A percentile compares a stretch with the other conserved stretches of the same genome.
These are phyloP conservation scores for Myotis pilosus DNA, from an alignment of 2,797 vertebrate genomes.

Conservation along the genomic window DNA sequence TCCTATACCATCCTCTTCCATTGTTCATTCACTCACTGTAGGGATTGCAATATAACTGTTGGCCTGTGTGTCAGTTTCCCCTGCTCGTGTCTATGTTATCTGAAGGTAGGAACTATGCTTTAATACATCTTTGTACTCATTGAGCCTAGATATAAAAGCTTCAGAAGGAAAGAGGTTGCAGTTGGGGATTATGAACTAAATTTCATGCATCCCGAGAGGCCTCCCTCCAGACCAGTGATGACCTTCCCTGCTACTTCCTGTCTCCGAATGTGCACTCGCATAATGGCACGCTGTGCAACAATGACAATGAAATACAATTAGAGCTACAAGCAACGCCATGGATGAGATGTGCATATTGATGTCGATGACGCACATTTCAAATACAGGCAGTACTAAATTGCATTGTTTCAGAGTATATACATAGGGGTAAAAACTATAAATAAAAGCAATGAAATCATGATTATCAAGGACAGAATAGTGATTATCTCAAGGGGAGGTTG, in stretches of 20 bases:
- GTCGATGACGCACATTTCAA: background rate
- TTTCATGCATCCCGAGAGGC: background rate
- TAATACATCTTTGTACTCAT: background rate
- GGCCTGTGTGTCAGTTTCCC: too few species aligned
- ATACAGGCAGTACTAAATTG: background rate
- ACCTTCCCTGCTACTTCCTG: background rate
- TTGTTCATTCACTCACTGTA: background rate
- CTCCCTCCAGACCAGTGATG: background rate
- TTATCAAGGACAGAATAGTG: background rate
- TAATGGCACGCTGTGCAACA: background rate
- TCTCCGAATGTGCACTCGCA: background rate
- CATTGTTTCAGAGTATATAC: background rate
- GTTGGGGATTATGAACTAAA: background rate
- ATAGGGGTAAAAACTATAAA: background rate
- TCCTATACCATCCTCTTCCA: background rate
- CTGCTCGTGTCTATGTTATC: background rate
- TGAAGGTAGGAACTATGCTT: background rate
- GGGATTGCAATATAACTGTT: background rate
- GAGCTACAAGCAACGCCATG: background rate
- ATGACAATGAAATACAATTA: background rate
- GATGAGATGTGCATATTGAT: background rate
- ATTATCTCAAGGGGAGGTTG: background rate
- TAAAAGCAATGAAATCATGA: background rate
- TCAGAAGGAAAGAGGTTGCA: background rate
- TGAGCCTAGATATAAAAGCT: background rate